Base-by-base conservation (phyloP, 2,113 vertebrate genomes). In the Trichechus manatus region DNA sequence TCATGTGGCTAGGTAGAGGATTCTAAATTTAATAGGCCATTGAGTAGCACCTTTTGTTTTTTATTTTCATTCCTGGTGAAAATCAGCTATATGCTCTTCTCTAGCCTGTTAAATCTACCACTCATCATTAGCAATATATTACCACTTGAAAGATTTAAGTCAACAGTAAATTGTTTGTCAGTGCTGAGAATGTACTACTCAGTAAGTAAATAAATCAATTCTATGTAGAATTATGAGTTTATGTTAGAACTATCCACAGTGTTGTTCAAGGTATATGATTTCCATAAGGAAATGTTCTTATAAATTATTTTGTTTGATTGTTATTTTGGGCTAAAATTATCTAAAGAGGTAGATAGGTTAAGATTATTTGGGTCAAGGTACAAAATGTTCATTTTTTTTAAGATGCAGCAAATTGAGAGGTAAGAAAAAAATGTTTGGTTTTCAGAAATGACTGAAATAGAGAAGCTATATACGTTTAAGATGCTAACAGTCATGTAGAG, bases 71-170 rank as follows among this genome's bases (percentile, higher is more conserved):
- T 81, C 25, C 33, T 89, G 23, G 50, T 91, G 42, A 77, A 93
- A 89, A 83, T 93, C 72, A 83, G 50, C 93, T 81, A 66, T 25
- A 75, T 63, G 74, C 9, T 77, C 23, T 25, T 91, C 84, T 87
- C 80, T 82, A 78, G 66, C 39, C 47, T 84, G 13, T 39, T 95
- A 95, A 96, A 92, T 50, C 56, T 5, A 88, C 59, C 19, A 78
- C 53, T 90, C 85, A 85, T 29, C 83, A 85, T 68, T 81, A 86
- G 66, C 77, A 89, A 92, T 39, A 59, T 47, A 96, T 47, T 90
- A 88, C 61, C 39, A 59, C 47, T 87, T 90, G 64, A 66, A 88
- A 90, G 27, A 95, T 82, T 95, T 94, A 85, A 70, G 77, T 50
- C 64, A 95, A 74, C 8, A 68, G 89, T 42, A 79, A 93, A 72